Conservation (phyloP, 2,797 vertebrate genomes). For the Onychomys arenicola region DNA sequence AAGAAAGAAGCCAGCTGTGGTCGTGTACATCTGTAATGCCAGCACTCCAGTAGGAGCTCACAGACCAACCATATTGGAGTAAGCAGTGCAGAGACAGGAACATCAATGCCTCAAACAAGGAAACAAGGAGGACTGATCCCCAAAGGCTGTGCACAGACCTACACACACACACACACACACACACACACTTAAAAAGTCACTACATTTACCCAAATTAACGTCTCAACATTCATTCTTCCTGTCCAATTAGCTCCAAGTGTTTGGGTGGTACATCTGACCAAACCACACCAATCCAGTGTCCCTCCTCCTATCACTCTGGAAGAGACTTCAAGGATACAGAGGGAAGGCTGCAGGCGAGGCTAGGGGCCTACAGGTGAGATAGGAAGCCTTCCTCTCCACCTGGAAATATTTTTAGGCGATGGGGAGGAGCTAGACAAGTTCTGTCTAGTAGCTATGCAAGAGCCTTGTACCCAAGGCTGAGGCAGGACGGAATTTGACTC, state of each 20-base stretch:
- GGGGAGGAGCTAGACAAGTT: background rate
- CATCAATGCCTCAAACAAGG: background rate
- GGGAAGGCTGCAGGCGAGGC: too few relatives aligned
- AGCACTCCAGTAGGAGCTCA: background rate
- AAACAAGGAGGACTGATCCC: background rate
- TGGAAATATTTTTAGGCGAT: background rate
- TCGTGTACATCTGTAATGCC: background rate
- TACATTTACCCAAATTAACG: background rate
- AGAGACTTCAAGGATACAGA: background rate
- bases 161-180: background rate
- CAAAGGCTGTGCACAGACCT: background rate
- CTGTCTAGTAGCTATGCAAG: background rate
- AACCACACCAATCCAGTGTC: background rate
- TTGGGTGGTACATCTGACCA: background rate
- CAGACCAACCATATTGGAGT: background rate
- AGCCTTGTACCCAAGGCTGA: background rate
- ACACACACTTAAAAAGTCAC: background rate
- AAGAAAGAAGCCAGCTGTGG: background rate
- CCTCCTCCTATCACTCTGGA: background rate
- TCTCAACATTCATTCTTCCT: background rate
- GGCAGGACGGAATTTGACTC: background rate
- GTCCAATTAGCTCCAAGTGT: background rate
- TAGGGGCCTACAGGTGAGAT: background rate
- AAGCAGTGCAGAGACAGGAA: background rate
- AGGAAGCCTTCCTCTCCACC: accelerated